Evolutionary conservation across 2,888 invertebrate genomes (phyloP).

Genomic region (Amiota mariae): DNA sequence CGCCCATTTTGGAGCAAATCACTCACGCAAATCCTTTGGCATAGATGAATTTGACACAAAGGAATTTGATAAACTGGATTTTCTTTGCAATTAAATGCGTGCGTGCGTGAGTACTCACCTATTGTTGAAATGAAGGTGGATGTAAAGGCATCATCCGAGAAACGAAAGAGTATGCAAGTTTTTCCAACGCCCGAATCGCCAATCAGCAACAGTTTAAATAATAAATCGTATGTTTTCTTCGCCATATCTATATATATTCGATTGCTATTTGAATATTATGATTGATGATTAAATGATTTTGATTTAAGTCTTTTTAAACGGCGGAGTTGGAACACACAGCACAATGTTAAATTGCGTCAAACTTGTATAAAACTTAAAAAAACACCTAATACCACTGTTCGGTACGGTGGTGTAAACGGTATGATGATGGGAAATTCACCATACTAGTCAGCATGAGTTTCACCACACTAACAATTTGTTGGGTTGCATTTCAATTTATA

Average conservation of each 20-base stretch:
- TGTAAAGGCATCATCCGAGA: slow-evolving; percentile 95
- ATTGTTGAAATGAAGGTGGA: slow-evolving; percentile 96
- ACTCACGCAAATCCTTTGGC: background rate
- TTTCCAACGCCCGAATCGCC: slow-evolving; percentile 96
- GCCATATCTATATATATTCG: slow-evolving; percentile 79
- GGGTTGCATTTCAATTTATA: too few relatives aligned
- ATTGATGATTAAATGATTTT: too few relatives aligned
- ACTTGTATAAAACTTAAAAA: too few relatives aligned
- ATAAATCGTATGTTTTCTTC: slow-evolving; percentile 94
- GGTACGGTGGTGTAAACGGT: too few relatives aligned
- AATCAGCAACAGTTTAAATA: slow-evolving; percentile 93
- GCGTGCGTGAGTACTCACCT: slow-evolving; percentile 78
- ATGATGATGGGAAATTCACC: too few relatives aligned
- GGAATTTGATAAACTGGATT: slow-evolving; percentile 10
- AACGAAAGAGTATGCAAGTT: slow-evolving; percentile 94
- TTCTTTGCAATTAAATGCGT: background rate
- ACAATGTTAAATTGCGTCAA: too few relatives aligned
- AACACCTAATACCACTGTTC: too few relatives aligned
- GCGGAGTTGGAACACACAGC: too few relatives aligned
- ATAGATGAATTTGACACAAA: background rate
- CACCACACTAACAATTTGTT: too few relatives aligned
- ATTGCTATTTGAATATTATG: too few relatives aligned
- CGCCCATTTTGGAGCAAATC: slow-evolving; percentile 17
- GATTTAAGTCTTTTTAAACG: too few relatives aligned
- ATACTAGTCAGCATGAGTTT: too few relatives aligned